phyloP scores from a whole-genome alignment of 2,113 vertebrate genomes.

The Suricata suricatta region DNA sequence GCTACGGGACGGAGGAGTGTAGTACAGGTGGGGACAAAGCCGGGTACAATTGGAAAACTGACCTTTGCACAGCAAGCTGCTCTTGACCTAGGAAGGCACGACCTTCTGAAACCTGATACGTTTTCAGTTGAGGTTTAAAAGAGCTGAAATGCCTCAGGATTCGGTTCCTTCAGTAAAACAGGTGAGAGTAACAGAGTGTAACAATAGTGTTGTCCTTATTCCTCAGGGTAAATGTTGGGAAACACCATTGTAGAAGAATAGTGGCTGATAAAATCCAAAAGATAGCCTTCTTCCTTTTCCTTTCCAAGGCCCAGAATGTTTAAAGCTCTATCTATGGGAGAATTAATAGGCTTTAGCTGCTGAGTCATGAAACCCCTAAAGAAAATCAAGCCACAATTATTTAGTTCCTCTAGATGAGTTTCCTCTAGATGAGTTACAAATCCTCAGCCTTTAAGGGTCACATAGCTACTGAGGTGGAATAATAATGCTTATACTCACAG shows the following conservation, averaged over 20 bases:
- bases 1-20: constrained; percentile 60
- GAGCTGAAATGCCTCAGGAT: neutral
- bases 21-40: constrained; percentile 65
- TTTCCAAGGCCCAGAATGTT: constrained; percentile 21
- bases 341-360: constrained; percentile 41
- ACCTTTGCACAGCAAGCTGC: constrained; percentile 50
- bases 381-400: constrained; percentile 43
- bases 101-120: constrained; percentile 46
- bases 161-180: constrained; percentile 15
- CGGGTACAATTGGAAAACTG: constrained; percentile 56
- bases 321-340: constrained; percentile 40
- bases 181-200: neutral
- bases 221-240: constrained; percentile 30
- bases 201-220: constrained; percentile 15
- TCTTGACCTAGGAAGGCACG: constrained; percentile 48
- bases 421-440: constrained; percentile 38
- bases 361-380: constrained; percentile 51
- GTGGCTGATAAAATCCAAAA: constrained; percentile 37
- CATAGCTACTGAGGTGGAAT: constrained; percentile 22
- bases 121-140: constrained; percentile 41
- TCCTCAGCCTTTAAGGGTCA: neutral
- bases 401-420: constrained; percentile 40
- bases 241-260: neutral
- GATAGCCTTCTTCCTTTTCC: neutral
- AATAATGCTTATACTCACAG: neutral